Percentiles rank a stretch among this genome's conserved stretches.
phyloP scores from a whole-genome alignment of 2,113 vertebrate genomes.

The Cynocephalus volans region DNA sequence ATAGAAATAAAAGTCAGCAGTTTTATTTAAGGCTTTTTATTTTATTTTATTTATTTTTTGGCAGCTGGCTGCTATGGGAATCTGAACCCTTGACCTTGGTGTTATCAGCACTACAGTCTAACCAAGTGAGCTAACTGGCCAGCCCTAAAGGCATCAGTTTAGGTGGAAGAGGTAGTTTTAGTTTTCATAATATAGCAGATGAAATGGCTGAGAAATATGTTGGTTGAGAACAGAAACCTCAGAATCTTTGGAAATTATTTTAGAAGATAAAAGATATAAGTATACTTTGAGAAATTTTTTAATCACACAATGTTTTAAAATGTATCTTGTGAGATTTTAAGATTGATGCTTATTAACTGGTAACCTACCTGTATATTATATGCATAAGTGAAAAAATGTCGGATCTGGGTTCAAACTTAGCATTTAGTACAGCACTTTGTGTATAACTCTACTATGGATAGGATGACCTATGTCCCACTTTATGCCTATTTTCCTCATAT shows the following conservation, averaged over 20 bases:
- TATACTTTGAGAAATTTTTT: neutral
- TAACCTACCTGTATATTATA: conserved; percentile 3
- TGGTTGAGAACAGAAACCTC: conserved; percentile 36
- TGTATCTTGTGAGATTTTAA: neutral
- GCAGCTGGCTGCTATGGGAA: too few relatives aligned
- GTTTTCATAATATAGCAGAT: neutral
- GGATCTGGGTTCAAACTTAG: neutral
- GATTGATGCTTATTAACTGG: neutral
- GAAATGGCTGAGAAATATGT: neutral
- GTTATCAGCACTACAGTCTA: too few relatives aligned
- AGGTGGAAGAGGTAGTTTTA: neutral
- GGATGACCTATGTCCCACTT: neutral
- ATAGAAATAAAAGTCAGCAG: neutral
- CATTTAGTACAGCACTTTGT: neutral
- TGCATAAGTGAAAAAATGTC: neutral
- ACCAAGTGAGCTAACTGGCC: too few relatives aligned
- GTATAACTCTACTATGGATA: neutral
- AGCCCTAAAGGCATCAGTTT: neutral
- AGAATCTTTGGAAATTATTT: conserved; percentile 25
- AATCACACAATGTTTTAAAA: neutral
- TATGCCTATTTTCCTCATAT: neutral
- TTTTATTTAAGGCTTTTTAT: neutral
- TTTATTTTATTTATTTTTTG: too few relatives aligned
- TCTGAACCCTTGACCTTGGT: too few relatives aligned
- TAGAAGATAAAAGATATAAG: neutral